These are phyloP conservation scores for Anthoptus insignis DNA, from an alignment of 2,888 invertebrate species.

Conservation along the genomic window DNA sequence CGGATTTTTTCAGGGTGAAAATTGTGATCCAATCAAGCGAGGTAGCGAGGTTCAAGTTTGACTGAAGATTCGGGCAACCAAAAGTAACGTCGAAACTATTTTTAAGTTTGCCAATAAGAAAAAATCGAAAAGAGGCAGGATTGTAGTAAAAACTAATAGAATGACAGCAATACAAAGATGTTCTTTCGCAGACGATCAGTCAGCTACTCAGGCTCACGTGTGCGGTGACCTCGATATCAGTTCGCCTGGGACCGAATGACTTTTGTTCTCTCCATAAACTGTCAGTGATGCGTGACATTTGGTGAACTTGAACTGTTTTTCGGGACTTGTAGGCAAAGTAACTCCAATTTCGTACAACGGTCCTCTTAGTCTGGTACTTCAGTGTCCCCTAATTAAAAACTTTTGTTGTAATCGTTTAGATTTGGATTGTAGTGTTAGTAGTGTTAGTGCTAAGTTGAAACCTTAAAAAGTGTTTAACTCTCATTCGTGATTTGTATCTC, in stretches of 20 bases:
- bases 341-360: slow-evolving; percentile 11
- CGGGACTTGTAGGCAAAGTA: slow-evolving; percentile 3
- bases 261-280: slow-evolving; percentile 50
- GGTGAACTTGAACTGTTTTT: slow-evolving; percentile 36
- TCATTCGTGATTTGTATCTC: too few relatives aligned
- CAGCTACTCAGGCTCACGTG: slow-evolving; percentile 57
- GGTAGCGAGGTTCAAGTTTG: neutral
- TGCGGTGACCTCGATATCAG: slow-evolving; percentile 59
- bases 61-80: neutral
- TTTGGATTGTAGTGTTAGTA: neutral
- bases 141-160: slow-evolving; percentile 65
- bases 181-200: slow-evolving; percentile 54
- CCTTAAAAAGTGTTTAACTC: too few relatives aligned
- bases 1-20: slow-evolving; percentile 8
- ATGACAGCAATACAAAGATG: slow-evolving; percentile 62
- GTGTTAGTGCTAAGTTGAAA: neutral
- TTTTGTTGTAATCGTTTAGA: neutral
- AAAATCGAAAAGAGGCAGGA: slow-evolving; percentile 14
- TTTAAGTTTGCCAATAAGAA: slow-evolving; percentile 7
- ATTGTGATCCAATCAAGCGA: slow-evolving; percentile 18
- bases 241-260: slow-evolving; percentile 47
- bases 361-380: too few relatives aligned
- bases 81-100: neutral
- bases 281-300: slow-evolving; percentile 35
- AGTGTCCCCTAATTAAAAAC: neutral